These are phyloP conservation scores for Choristoneura rosaceana DNA, from an alignment of 2,888 invertebrate genomes.

Conservation along the genomic window DNA sequence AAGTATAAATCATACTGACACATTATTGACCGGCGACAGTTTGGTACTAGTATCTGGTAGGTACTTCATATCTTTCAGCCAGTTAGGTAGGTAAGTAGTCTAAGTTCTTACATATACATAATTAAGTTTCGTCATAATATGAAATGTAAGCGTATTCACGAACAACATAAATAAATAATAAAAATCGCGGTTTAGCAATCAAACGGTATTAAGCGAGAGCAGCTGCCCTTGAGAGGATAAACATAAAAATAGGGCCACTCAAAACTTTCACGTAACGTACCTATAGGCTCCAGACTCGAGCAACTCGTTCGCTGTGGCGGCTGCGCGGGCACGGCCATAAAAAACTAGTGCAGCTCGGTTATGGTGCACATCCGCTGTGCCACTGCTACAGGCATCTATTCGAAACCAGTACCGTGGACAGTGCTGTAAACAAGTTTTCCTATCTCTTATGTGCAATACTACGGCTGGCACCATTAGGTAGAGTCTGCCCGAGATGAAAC, in stretches of 20 bases:
- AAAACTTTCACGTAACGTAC: conserved; percentile 47
- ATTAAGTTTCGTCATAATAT: no score
- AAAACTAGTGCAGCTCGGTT: conserved; percentile 6
- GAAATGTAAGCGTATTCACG: no score
- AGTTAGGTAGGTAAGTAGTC: no score
- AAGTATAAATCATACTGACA: no score
- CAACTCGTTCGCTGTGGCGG: not conserved
- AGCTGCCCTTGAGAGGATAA: conserved; percentile 54
- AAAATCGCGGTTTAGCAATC: not conserved
- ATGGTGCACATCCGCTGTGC: conserved; percentile 11
- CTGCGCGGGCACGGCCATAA: not conserved
- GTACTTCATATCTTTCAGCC: no score
- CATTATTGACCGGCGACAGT: no score
- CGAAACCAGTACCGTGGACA: not conserved
- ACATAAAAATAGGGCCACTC: conserved; percentile 48
- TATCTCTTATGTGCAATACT: not conserved
- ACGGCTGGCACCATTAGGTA: not conserved
- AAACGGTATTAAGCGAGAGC: conserved; percentile 36
- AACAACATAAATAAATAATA: no score
- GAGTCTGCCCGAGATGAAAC: no score
- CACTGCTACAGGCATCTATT: conserved; percentile 8
- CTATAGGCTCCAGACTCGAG: conserved; percentile 16
- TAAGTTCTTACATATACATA: no score
- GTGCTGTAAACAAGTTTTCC: not conserved
- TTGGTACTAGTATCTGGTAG: no score